Conservation (phyloP, 2,888 invertebrate genomes). For the Gasteruption jaculator region DNA sequence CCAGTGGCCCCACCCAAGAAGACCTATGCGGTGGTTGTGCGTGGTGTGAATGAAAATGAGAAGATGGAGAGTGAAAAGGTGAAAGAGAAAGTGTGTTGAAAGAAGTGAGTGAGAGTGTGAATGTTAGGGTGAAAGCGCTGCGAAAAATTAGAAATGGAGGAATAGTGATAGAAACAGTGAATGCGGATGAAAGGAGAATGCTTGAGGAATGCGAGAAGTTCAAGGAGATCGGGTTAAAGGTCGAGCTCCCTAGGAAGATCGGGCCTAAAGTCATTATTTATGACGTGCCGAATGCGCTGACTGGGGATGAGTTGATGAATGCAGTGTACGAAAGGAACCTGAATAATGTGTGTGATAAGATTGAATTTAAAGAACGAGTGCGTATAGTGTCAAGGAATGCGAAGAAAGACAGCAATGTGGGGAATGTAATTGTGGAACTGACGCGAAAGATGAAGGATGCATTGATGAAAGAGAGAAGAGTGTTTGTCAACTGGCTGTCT, state of each 20-base stretch:
- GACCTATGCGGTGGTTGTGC: no score
- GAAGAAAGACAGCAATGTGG: not conserved
- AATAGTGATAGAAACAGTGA: conserved; percentile 1
- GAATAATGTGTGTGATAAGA: not conserved
- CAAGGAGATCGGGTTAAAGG: not conserved
- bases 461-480: not conserved
- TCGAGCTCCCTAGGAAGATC: conserved; percentile 2
- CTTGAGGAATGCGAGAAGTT: conserved; percentile 1
- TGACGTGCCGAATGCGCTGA: conserved; percentile 9
- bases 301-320: not conserved
- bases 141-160: conserved; percentile 2
- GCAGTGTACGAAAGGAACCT: conserved; percentile 1
- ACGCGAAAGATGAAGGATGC: not conserved
- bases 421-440: conserved; percentile 12
- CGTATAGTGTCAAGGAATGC: not conserved
- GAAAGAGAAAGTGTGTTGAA: conserved; percentile 2
- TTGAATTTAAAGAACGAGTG: not conserved
- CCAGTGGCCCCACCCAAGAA: no score
- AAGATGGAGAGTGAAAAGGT: not conserved
- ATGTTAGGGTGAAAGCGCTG: conserved; percentile 2
- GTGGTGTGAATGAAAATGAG: not conserved
- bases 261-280: conserved; percentile 2
- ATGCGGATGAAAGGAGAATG: not conserved
- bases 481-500: not conserved
- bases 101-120: not conserved